Evolutionary conservation across 2,113 vertebrate genomes (phyloP).

Genomic region (Lutjanus erythropterus): DNA sequence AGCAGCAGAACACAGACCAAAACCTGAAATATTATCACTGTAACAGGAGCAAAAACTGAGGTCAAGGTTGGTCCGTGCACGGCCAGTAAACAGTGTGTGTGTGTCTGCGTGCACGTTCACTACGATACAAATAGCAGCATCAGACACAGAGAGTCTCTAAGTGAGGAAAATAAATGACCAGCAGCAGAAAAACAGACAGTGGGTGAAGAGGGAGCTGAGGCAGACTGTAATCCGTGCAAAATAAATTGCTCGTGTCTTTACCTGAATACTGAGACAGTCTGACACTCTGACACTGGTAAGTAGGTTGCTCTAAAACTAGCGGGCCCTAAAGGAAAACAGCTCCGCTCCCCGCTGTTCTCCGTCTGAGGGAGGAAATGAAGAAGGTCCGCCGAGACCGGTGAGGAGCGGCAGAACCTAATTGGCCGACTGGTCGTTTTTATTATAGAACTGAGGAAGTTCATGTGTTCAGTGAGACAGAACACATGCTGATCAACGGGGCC

Average conservation of each 20-base stretch:
- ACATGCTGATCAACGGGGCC: conserved; percentile 1
- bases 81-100: background rate
- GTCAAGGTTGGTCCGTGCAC: background rate
- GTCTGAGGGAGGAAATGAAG: conserved; percentile 34
- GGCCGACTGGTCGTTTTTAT: conserved; percentile 28
- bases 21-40: background rate
- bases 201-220: conserved; percentile 34
- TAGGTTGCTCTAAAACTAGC: conserved; percentile 62
- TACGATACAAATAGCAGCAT: conserved; percentile 17
- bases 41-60: background rate
- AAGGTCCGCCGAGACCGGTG: conserved; percentile 19
- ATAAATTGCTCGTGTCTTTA: conserved; percentile 53
- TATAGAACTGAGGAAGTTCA: background rate
- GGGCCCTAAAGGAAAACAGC: conserved; percentile 51
- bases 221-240: conserved; percentile 38
- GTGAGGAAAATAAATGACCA: conserved; percentile 50
- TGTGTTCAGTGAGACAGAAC: background rate
- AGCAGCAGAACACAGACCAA: background rate
- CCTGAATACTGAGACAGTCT: conserved; percentile 43
- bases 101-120: background rate
- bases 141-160: conserved; percentile 1
- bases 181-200: conserved; percentile 34
- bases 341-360: conserved; percentile 18
- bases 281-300: conserved; percentile 52
- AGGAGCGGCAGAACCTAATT: conserved; percentile 28